Conservation (phyloP, 2,797 vertebrate genomes). For the Sorex maritimensis region DNA sequence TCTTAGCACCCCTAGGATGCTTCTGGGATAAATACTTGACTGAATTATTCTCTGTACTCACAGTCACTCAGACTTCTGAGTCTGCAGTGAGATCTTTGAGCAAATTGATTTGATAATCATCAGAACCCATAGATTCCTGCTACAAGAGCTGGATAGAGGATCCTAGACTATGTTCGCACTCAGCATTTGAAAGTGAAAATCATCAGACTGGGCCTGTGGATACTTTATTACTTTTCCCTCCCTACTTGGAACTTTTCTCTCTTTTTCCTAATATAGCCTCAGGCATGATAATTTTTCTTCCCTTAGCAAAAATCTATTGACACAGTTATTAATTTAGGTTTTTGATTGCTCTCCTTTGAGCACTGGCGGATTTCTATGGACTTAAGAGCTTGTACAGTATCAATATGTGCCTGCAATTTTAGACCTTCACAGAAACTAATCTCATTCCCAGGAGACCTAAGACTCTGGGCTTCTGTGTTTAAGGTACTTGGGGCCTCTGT, state of each 20-base stretch:
- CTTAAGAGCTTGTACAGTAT: slow-evolving; percentile 88
- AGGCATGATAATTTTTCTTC: slow-evolving; percentile 84
- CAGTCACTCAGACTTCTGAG: slow-evolving; percentile 55
- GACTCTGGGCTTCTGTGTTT: slow-evolving; percentile 81
- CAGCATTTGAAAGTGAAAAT: slow-evolving; percentile 62
- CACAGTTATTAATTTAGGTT: slow-evolving; percentile 88
- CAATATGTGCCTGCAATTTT: slow-evolving; percentile 88
- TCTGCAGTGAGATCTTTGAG: slow-evolving; percentile 43
- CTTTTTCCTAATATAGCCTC: slow-evolving; percentile 82
- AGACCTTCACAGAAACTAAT: slow-evolving; percentile 88
- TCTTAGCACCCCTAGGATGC: neutral
- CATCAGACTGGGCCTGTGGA: slow-evolving; percentile 60
- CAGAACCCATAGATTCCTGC: slow-evolving; percentile 32
- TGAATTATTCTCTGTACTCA: neutral
- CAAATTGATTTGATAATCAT: slow-evolving; percentile 37
- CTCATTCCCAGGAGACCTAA: slow-evolving; percentile 85
- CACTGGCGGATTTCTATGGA: slow-evolving; percentile 86
- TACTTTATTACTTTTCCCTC: slow-evolving; percentile 71
- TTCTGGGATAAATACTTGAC: neutral
- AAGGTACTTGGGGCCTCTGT: slow-evolving; percentile 79
- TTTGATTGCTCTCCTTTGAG: slow-evolving; percentile 89
- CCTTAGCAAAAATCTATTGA: slow-evolving; percentile 87
- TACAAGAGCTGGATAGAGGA: slow-evolving; percentile 62
- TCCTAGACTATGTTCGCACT: slow-evolving; percentile 65
- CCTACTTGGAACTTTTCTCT: slow-evolving; percentile 78